These are phyloP conservation scores for Ceratina australensis DNA, from an alignment of 1,140 invertebrate species.

Conservation along the genomic window DNA sequence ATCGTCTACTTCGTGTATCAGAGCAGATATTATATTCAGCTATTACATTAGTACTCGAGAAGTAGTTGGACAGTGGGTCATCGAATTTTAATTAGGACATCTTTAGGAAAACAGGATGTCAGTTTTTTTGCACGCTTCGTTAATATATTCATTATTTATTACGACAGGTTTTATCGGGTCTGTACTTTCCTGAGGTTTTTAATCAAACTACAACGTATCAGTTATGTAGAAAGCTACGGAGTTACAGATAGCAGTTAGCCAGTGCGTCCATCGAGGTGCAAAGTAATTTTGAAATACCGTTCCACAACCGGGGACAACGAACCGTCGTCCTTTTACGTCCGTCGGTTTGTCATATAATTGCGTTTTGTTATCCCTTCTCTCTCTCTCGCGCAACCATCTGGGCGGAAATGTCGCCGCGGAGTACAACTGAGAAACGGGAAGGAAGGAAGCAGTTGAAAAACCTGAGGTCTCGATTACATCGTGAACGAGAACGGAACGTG, in stretches of 20 bases:
- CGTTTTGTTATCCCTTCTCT: not conserved
- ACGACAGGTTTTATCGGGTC: no score
- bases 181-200: not conserved
- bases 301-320: slow-evolving; percentile 9
- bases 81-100: no score
- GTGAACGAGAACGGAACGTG: slow-evolving; percentile 32
- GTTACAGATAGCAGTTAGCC: no score
- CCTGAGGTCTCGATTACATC: not conserved
- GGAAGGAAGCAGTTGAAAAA: not conserved
- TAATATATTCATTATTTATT: no score
- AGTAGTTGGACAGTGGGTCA: not conserved
- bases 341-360: slow-evolving; percentile 2
- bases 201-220: no score
- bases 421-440: not conserved
- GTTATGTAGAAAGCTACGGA: slow-evolving; percentile 9
- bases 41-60: not conserved
- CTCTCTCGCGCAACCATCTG: slow-evolving; percentile 23
- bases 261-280: not conserved
- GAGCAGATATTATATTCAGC: not conserved
- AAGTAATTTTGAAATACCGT: slow-evolving; percentile 30
- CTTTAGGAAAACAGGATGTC: no score
- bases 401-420: slow-evolving; percentile 6
- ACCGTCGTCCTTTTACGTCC: slow-evolving; percentile 20
- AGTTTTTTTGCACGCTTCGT: no score
- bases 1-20: not conserved